Conservation (phyloP, 2,888 invertebrate genomes). For the Drosophila gaucha region DNA sequence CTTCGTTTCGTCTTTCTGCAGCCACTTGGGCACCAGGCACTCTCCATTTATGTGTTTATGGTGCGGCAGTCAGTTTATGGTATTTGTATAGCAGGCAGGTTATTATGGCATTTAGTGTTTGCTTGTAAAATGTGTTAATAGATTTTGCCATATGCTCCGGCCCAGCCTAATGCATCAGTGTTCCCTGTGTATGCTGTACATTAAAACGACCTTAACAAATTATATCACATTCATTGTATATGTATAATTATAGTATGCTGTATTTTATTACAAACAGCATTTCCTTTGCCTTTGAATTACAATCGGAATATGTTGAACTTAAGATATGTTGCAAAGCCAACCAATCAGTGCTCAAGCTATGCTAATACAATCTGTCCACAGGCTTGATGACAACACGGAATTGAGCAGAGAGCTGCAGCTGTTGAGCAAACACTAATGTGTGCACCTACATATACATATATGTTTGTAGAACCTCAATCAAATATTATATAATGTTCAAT, state of each 20-base stretch:
- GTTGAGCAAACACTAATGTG: conserved; percentile 8
- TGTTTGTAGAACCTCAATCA: background rate
- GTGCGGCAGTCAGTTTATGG: conserved; percentile 65
- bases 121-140: conserved; percentile 74
- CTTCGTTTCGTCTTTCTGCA: conserved; percentile 2
- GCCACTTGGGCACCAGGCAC: conserved; percentile 26
- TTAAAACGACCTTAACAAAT: conserved; percentile 65
- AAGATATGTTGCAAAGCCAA: background rate
- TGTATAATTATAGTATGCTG: conserved; percentile 21
- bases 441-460: background rate
- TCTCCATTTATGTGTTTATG: too few relatives aligned
- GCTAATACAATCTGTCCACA: background rate
- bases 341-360: background rate
- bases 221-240: conserved; percentile 58
- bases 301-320: background rate
- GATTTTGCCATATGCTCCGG: conserved; percentile 46
- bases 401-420: background rate
- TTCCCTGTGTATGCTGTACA: conserved; percentile 18
- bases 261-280: conserved; percentile 25
- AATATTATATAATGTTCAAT: conserved; percentile 4
- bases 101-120: conserved; percentile 62
- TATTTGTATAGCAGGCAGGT: conserved; percentile 53
- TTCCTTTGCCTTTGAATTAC: conserved; percentile 14
- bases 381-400: background rate
- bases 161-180: conserved; percentile 36